Evolutionary conservation across 2,888 invertebrate genomes (phyloP).

Genomic region (Pachydiplax longipennis): DNA sequence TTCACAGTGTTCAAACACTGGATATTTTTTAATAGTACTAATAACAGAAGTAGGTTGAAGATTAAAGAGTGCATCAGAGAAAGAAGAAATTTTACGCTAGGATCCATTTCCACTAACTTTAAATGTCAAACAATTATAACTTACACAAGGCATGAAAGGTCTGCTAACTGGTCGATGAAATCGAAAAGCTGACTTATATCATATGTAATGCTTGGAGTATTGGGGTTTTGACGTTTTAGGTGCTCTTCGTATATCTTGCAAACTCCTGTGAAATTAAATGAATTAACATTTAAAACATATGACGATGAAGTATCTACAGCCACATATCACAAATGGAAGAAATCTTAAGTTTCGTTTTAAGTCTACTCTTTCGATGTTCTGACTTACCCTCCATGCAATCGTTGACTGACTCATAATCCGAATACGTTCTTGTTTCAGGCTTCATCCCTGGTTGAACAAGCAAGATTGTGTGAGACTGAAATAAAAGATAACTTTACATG

Average conservation of each 20-base stretch:
- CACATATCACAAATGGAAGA: no score
- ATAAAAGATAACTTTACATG: constrained; percentile 53
- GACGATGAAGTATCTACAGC: no score
- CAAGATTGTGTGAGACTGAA: constrained; percentile 95
- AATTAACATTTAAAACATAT: neutral
- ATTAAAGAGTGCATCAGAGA: neutral
- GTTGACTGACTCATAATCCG: constrained; percentile 97
- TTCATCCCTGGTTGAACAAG: constrained; percentile 92
- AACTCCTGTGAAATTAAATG: constrained; percentile 67
- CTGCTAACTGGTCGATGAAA: constrained; percentile 95
- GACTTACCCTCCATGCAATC: constrained; percentile 93
- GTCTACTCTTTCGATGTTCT: neutral
- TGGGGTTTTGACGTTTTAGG: constrained; percentile 92
- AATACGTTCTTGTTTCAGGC: constrained; percentile 96
- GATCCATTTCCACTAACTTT: neutral
- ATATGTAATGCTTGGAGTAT: constrained; percentile 96
- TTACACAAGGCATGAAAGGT: constrained; percentile 93
- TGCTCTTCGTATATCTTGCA: constrained; percentile 99
- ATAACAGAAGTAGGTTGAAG: neutral
- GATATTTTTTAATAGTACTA: no score
- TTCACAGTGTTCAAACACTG: no score
- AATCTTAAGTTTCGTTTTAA: neutral
- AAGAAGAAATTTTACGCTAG: neutral
- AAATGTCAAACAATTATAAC: constrained; percentile 52
- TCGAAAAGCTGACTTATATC: constrained; percentile 98